Evolutionary conservation across 2,113 vertebrate species (phyloP), one percentile per base, ranked within the genome.

Genomic region (Tyrannus savana): DNA sequence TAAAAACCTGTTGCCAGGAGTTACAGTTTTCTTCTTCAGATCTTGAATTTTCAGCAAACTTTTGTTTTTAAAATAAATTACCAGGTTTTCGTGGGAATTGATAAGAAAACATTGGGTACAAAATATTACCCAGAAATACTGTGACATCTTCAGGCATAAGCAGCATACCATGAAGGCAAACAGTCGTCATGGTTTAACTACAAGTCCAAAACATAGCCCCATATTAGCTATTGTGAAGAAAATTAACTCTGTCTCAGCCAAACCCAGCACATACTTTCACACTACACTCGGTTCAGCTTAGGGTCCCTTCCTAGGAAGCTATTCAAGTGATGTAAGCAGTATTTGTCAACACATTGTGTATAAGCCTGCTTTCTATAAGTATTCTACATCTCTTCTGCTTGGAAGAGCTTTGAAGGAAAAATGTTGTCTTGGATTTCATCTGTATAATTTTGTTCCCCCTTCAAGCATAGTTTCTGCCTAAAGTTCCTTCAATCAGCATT

Each of bases 401-500:
- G 73, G 42, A 89, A 74, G 75, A 67, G 24, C 73, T 96, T 78
- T 83, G 85, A 94, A 89, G 79, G 55, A 91, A 39, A 71, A 86
- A 39, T 76, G 33, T 95, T 94, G 49, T 46, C 28, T 59, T 92
- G 33, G 42, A 95, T 94, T 95, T 96, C 18, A 76, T 23, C 44
- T 84, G 11, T 84, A 23, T 92, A 74, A 56, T 84, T 90, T 53
- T n/a, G 19, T 15, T 59, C 17, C 23, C n/a, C 59, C 53, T 95
- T 69, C 55, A 89, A 79, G 66, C 90, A 41, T 22, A 91, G 63
- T 37, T 94, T 85, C 92, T 28, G 83, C 52, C 50, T 91, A 3
- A 75, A 91, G 66, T 95, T 94, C 69, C 89, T 30, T 92, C 53
- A 74, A 83, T 96, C 93, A 95, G 83, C 73, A 93, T 94, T 97